Percentiles rank a stretch among this genome's conserved stretches.
Evolutionary conservation across 2,797 vertebrate species (phyloP).

Genomic region (Sebastolobus altivelis): DNA sequence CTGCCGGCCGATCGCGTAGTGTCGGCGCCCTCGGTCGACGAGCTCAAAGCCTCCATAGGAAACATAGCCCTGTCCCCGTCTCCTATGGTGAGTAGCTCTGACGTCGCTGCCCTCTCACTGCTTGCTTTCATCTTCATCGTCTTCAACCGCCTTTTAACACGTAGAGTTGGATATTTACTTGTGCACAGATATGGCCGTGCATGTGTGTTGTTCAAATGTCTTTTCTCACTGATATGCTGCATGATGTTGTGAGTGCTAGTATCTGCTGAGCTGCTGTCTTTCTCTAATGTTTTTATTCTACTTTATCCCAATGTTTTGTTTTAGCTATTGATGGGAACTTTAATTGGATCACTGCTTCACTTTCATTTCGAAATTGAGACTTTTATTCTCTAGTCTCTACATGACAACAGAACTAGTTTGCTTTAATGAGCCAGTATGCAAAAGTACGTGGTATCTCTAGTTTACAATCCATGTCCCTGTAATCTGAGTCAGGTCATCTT

Average conservation of each 20-base stretch:
- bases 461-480: neutral
- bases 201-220: neutral
- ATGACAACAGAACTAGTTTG: neutral
- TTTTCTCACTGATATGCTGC: neutral
- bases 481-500: neutral
- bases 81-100: constrained; percentile 91
- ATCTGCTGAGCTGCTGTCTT: neutral
- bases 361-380: neutral
- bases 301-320: constrained; percentile 2
- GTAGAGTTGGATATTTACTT: neutral
- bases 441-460: neutral
- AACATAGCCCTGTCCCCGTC: constrained; percentile 96
- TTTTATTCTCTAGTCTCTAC: neutral
- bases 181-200: neutral
- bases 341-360: neutral
- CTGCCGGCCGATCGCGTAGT: constrained; percentile 86
- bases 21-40: constrained; percentile 89
- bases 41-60: constrained; percentile 95
- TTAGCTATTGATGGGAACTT: neutral
- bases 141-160: neutral
- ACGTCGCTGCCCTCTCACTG: constrained; percentile 12
- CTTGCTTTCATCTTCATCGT: constrained; percentile 1
- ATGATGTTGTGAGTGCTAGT: neutral
- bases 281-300: neutral
- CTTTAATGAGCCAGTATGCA: constrained; percentile 6